A percentile compares a stretch with the other conserved stretches of the same genome.
Conservation (phyloP, 2,113 vertebrate genomes). For the Cranoglanis bouderius region DNA sequence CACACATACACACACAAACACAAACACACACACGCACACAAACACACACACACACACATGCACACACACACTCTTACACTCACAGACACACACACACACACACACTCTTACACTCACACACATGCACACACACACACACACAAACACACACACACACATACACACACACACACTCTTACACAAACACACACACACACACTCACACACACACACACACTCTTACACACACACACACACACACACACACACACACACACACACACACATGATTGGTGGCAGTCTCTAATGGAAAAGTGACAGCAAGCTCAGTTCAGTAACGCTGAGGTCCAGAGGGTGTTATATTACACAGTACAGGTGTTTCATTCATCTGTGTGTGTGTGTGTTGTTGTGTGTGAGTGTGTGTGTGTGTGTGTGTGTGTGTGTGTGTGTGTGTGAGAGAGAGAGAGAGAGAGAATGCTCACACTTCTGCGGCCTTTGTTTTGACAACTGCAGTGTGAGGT, state of each 20-base stretch:
- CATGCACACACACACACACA: neutral
- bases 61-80: neutral
- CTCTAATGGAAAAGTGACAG: conserved; percentile 10
- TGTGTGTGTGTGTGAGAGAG: neutral
- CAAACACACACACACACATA: neutral
- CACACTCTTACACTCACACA: neutral
- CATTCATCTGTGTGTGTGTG: conserved; percentile 12
- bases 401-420: neutral
- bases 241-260: neutral
- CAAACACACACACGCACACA: neutral
- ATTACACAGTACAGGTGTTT: conserved; percentile 21
- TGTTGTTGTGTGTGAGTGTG: neutral
- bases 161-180: neutral
- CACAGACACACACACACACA: conserved; percentile 4
- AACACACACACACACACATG: neutral
- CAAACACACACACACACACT: neutral
- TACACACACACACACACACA: conserved; percentile 5
- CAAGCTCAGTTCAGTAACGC: neutral
- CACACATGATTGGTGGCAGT: neutral
- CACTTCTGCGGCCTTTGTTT: neutral
- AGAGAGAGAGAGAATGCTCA: neutral
- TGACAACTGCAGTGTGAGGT: neutral
- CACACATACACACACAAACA: conserved; percentile 1
- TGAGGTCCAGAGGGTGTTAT: conserved; percentile 6
- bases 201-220: too few relatives aligned